Base-by-base conservation (phyloP, 2,113 vertebrate genomes). In the Cranoglanis bouderius region DNA sequence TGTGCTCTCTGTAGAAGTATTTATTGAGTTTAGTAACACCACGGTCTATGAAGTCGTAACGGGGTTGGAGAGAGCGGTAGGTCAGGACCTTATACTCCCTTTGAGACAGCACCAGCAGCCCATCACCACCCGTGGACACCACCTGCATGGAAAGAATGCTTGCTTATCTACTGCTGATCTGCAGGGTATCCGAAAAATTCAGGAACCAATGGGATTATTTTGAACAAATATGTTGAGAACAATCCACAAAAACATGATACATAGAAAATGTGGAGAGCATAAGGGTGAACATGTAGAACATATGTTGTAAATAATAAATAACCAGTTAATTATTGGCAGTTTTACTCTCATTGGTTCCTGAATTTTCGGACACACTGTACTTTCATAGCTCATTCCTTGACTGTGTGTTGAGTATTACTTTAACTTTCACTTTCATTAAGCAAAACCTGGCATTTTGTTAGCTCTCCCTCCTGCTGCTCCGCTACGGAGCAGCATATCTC, bases 321-420 rank as follows among this genome's bases (percentile, higher is more conserved):
- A n/a, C n/a, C 24, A 95, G 29, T 49, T 26, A 51, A 78, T 12
- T 51, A 16, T 16, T 26, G 26, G 3, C 29, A 16, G 6, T 51
- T 53, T 55, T 81, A 53, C 16, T 38, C 16, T 19, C 14, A 72
- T 72, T 70, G 10, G n/a, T 38, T 38, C 65, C 67, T 91, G 13
- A 95, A 38, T 43, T 90, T 70, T 49, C 75, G 90, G 3, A 95
- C 90, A 0, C 93, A 94, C 10, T 1, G n/a, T 35, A 38, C 16
- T 72, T 72, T 19, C 67, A 35, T 35, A 6, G 32, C 67, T 72
- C 14, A 38, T 32, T 72, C 32, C 32, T 35, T 72, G 67, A 35
- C 67, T 72, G 18, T 72, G 32, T 9, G 19, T 35, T 35, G 6
- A 38, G 67, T 32, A 32, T 32, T n/a, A n/a, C n/a, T n/a, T n/a